These are phyloP conservation scores for Phymorhynchus buccinoides DNA, from an alignment of 1,140 invertebrate genomes.

Conservation along the genomic window DNA sequence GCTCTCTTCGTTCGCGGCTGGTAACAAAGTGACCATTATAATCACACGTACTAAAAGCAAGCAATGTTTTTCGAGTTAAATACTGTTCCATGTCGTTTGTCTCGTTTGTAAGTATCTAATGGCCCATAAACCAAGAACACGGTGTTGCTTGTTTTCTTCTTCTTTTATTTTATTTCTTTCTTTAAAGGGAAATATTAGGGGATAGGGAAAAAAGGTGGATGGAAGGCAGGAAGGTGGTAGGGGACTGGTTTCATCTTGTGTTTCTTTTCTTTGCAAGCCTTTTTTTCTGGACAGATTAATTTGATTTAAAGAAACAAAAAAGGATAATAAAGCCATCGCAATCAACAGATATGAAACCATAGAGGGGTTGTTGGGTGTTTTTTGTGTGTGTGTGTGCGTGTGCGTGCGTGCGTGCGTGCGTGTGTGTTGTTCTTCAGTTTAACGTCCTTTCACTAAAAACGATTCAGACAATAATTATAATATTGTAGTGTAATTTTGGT, in stretches of 20 bases:
- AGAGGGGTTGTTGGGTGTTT: no score
- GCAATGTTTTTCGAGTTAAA: no score
- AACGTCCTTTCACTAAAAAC: no score
- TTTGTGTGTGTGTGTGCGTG: no score
- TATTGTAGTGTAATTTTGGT: background rate
- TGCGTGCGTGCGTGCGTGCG: background rate
- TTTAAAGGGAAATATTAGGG: background rate
- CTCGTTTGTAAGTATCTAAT: no score
- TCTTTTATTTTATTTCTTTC: no score
- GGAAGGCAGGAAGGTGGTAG: background rate
- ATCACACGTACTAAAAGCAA: no score
- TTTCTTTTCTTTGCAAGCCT: background rate
- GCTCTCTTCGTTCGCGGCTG: no score
- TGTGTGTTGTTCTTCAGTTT: no score
- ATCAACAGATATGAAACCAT: background rate
- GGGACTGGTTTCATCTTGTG: background rate
- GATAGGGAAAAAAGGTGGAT: background rate
- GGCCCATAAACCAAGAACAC: background rate
- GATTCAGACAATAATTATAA: background rate
- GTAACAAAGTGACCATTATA: no score
- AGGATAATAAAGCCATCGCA: background rate
- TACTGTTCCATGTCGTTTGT: no score
- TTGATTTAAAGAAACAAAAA: background rate
- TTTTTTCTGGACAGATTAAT: background rate
- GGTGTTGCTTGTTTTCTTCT: background rate